Evolutionary conservation across 2,797 vertebrate genomes (phyloP), one percentile per base, ranked within the genome.

Genomic region (Chrysocyon brachyurus): DNA sequence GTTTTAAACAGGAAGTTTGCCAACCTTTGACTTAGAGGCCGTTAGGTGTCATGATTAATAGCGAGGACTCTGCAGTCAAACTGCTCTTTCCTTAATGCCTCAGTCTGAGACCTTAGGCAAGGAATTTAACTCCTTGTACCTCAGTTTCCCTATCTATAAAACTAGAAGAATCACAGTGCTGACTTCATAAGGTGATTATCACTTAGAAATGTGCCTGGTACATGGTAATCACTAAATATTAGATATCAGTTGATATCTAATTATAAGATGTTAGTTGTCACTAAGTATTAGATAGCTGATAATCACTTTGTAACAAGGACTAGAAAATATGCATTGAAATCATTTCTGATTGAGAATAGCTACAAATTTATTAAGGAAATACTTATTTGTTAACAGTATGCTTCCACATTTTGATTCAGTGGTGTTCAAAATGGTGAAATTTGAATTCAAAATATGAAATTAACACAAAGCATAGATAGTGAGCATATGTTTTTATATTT

Each of bases 71-170:
- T 75, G 40, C 24, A 96, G 70, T 75, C 36, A 91, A 40, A 81
- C 11, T 92, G 36, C 28, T 81, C 15, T 24, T 79, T 86, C 15
- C 24, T 79, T 82, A 56, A 56, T 66, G 28, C 68, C 75, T 86
- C 57, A 16, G 28, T 81, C 79, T 83, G 85, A 94, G 68, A 87
- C 46, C 61, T 36, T 72, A 56, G 19, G 8, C 31, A 90, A 61
- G 21, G 85, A 90, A 14, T 36, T 95, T 85, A 77, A 1, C 12
- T 66, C n/a, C 70, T 88, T 88, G 64, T 90, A 17, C 12, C 12
- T 95, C 17, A 68, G 24, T 75, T 84, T 91, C 46, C 89, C 54
- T 16, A 28, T 91, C 83, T 94, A 28, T 93, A 91, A 95, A 87
- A 36, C 70, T 46, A 31, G 49, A 72, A 73, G 79, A 82, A 3